phyloP scores from a whole-genome alignment of 2,888 invertebrate genomes.

The Barypeithes pellucidus region DNA sequence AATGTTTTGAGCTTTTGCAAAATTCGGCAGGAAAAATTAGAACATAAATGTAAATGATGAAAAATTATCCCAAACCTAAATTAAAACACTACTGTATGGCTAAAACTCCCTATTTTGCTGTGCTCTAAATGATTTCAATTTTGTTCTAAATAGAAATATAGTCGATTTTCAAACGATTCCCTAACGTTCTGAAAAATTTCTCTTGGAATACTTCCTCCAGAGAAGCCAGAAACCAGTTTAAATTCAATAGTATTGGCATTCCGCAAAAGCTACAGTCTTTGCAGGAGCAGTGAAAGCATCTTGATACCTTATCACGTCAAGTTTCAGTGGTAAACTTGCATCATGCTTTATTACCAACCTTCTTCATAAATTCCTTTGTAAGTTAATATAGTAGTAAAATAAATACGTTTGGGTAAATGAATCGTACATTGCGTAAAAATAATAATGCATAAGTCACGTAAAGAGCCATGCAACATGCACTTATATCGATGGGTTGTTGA shows the following conservation, averaged over 20 bases:
- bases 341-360: neutral
- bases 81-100: too few relatives aligned
- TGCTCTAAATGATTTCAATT: too few relatives aligned
- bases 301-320: neutral
- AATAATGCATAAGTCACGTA: slow-evolving; percentile 20
- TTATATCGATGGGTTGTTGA: too few relatives aligned
- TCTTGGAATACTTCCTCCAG: too few relatives aligned
- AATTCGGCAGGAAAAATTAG: too few relatives aligned
- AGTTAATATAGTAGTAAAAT: slow-evolving; percentile 15
- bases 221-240: neutral
- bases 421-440: slow-evolving; percentile 34
- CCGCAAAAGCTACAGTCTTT: neutral
- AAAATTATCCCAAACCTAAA: too few relatives aligned
- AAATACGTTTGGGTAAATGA: neutral
- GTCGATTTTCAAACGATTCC: too few relatives aligned
- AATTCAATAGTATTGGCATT: neutral
- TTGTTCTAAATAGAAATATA: too few relatives aligned
- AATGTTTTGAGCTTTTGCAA: too few relatives aligned
- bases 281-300: neutral
- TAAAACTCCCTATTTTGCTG: too few relatives aligned
- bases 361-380: slow-evolving; percentile 4
- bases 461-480: slow-evolving; percentile 41
- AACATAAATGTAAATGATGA: too few relatives aligned
- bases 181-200: too few relatives aligned
- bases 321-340: slow-evolving; percentile 1